Percentiles rank a stretch among this genome's conserved stretches.
Conservation (phyloP, 2,113 vertebrate species). For the Cercopithecus mona region DNA sequence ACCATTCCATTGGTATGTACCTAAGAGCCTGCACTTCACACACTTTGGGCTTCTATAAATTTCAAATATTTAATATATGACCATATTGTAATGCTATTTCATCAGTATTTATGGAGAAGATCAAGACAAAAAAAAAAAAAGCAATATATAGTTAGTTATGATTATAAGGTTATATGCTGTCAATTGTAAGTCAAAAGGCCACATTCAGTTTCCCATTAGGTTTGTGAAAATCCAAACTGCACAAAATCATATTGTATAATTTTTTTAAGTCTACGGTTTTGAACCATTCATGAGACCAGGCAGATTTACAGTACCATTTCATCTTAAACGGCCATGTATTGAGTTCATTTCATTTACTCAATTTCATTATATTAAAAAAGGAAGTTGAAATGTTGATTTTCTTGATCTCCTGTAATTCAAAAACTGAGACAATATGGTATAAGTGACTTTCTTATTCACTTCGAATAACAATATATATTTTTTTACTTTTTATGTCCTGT, state of each 20-base stretch:
- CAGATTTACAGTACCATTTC: constrained; percentile 72
- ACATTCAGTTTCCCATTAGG: neutral
- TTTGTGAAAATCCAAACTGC: neutral
- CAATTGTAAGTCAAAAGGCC: neutral
- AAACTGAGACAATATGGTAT: neutral
- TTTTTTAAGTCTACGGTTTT: neutral
- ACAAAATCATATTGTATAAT: neutral
- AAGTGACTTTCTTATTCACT: neutral
- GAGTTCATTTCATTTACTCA: constrained; percentile 13
- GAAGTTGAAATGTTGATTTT: neutral
- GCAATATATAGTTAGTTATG: neutral
- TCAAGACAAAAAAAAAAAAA: neutral
- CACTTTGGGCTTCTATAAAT: neutral
- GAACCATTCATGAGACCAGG: constrained; percentile 25
- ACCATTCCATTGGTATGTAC: neutral
- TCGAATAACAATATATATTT: constrained; percentile 8
- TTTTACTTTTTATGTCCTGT: constrained; percentile 64
- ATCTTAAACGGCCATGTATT: constrained; percentile 38
- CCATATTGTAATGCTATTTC: neutral
- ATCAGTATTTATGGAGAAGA: neutral
- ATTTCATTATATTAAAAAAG: neutral
- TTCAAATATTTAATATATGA: neutral
- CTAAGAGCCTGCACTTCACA: neutral
- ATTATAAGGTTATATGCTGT: neutral
- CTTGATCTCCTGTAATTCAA: constrained; percentile 25